Percentiles rank a stretch among this genome's conserved stretches.
Evolutionary conservation across 1,140 invertebrate species (phyloP).

Genomic region (Pararge aegeria): DNA sequence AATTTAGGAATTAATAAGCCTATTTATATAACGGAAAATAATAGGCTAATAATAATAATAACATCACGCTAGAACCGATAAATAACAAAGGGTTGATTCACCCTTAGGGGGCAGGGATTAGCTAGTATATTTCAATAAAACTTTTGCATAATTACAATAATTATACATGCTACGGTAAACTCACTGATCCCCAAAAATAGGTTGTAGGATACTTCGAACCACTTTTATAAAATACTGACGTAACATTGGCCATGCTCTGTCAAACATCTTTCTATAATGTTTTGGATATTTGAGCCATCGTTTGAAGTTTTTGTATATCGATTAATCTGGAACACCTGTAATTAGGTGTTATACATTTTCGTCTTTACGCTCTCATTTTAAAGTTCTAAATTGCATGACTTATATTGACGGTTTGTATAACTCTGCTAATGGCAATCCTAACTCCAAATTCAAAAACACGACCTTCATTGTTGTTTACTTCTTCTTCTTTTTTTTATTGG

Average conservation of each 20-base stretch:
- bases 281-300: conserved; percentile 16
- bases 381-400: conserved; percentile 13
- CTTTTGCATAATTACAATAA: not conserved
- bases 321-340: conserved; percentile 29
- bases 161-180: not conserved
- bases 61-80: too few species aligned
- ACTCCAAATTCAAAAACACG: conserved; percentile 13
- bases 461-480: conserved; percentile 26
- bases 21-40: too few species aligned
- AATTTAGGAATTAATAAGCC: too few species aligned
- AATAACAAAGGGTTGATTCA: too few species aligned
- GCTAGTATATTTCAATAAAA: too few species aligned
- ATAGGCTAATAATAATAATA: too few species aligned
- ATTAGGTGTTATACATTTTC: not conserved
- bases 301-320: conserved; percentile 24
- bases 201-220: not conserved
- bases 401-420: conserved; percentile 14
- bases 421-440: conserved; percentile 27
- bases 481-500: not conserved
- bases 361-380: not conserved
- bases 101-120: too few species aligned
- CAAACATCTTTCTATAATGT: conserved; percentile 15
- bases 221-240: conserved; percentile 4
- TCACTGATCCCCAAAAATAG: not conserved
- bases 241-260: conserved; percentile 18